Evolutionary conservation across 2,797 vertebrate genomes (phyloP).

Genomic region (Alfaro cultratus): DNA sequence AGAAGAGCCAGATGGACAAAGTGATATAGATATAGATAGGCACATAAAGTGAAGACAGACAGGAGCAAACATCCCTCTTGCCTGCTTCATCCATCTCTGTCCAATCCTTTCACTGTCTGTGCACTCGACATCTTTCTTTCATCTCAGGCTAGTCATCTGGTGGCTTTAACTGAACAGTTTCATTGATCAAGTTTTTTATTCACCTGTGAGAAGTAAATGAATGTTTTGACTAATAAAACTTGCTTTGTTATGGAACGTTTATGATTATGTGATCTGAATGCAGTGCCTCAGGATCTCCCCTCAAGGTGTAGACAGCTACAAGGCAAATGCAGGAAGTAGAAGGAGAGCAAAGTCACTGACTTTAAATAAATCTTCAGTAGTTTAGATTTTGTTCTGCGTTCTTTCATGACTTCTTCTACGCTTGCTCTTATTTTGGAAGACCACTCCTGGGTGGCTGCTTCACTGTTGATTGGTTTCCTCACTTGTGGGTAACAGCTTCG

Average conservation of each 20-base stretch:
- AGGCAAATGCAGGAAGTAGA: conserved; percentile 46
- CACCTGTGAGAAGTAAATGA: conserved; percentile 18
- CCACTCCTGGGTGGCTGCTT: background rate
- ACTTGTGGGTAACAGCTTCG: background rate
- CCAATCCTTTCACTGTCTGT: conserved; percentile 46
- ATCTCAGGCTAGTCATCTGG: conserved; percentile 51
- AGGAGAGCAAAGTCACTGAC: conserved; percentile 2
- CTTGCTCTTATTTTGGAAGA: background rate
- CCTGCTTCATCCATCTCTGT: conserved; percentile 67
- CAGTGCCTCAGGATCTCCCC: conserved; percentile 44
- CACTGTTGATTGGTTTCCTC: background rate
- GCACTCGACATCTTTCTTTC: conserved; percentile 40
- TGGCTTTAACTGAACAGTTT: conserved; percentile 29
- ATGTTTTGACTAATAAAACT: conserved; percentile 23
- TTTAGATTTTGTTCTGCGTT: background rate
- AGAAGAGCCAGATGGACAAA: conserved; percentile 57
- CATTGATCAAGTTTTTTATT: conserved; percentile 33
- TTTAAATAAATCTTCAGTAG: background rate
- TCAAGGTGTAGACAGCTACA: conserved; percentile 37
- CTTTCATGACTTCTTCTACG: background rate
- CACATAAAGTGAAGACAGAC: conserved; percentile 58
- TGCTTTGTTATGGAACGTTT: conserved; percentile 22
- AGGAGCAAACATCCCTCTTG: conserved; percentile 55
- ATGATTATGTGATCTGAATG: conserved; percentile 48
- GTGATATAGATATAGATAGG: conserved; percentile 64